Conservation (phyloP, 2,113 vertebrate species). For the Crotalus horridus region DNA sequence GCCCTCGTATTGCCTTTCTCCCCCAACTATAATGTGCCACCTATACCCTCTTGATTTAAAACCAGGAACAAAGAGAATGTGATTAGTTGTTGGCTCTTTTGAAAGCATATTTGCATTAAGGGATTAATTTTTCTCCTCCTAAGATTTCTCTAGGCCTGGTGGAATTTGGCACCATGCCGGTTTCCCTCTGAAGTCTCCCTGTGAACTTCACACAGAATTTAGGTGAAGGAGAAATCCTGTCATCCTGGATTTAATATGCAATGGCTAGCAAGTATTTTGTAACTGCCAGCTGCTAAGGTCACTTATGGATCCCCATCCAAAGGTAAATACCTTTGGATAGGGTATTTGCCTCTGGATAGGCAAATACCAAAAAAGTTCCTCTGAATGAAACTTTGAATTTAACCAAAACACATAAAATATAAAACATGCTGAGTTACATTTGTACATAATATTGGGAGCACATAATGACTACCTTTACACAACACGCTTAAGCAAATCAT, state of each 20-base stretch:
- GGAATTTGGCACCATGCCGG: not conserved
- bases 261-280: not conserved
- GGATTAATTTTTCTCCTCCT: not conserved
- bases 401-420: not conserved
- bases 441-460: not conserved
- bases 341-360: too few species aligned
- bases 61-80: not conserved
- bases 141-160: not conserved
- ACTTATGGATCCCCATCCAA: not conserved
- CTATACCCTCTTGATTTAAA: not conserved
- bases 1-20: not conserved
- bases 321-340: not conserved
- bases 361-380: not conserved
- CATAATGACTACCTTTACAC: not conserved
- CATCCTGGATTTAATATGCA: not conserved
- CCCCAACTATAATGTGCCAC: not conserved
- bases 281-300: not conserved
- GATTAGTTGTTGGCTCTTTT: not conserved
- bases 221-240: not conserved
- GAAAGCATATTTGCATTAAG: not conserved
- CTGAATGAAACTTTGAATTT: not conserved
- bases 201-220: not conserved
- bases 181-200: not conserved
- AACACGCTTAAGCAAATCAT: not conserved
- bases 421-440: not conserved